Base-by-base conservation (phyloP, 2,888 invertebrate species). In the Polyploca ridens region DNA sequence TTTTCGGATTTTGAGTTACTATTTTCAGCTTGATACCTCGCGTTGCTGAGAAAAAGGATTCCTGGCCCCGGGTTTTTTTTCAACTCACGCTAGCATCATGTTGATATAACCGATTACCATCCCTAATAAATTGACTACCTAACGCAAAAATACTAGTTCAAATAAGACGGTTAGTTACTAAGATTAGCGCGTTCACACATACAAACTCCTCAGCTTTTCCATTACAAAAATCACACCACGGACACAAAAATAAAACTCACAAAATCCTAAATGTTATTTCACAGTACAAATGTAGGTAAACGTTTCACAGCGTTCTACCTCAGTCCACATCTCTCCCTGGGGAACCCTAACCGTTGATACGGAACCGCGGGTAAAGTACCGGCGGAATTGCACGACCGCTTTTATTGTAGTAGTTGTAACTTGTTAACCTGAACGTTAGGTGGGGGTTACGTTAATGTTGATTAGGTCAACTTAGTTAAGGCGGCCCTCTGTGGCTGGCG, bases 391-490 rank as follows among this genome's bases (percentile, higher is more conserved):
- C 71, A 73, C 74, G 73, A 80, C 72, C 77, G 71, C 71, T 74
- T 78, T 81, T 81, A 82, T 81, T 77, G 81, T 74, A 76, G n/a
- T 46, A 78, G 78, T 75, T 75, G 78, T 69, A 63, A 77, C 77
- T 76, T 64, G 78, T 82, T 77, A 82, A 82, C 82, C 82, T 82
- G 46, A n/a, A 46, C 83, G 73, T 76, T 78, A 76, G 71, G 69
- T 71, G 14, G 62, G 73, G 67, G 68, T 67, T 66, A 65, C 46
- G 19, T 44, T 61, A 61, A 61, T 61, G 61, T 61, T 61, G 61
- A 61, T 61, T 61, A 44, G 19, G 72, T 72, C 72, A 69, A 67
- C 65, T 71, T 72, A 1, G 41, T 54, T 54, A 54, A 16, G 54
- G 8, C 49, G 16, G 33, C 5, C 3, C 33, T 33, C n/a, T 33